Conservation (phyloP, 2,888 invertebrate genomes). For the Andrena hattorfiana region DNA sequence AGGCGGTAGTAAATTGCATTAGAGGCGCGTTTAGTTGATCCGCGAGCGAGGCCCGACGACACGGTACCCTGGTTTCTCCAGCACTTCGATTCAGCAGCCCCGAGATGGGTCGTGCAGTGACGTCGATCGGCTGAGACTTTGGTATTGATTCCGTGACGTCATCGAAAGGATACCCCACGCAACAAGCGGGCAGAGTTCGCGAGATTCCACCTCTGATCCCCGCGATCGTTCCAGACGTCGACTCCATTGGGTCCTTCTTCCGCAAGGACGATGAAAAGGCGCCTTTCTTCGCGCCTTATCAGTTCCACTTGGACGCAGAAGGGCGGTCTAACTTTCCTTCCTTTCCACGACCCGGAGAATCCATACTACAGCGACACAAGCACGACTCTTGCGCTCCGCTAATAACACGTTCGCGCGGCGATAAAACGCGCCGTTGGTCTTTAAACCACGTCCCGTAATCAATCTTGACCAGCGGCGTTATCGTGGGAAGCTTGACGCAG, state of each 20-base stretch:
- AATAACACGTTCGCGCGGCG: too few relatives aligned
- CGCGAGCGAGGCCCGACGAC: conserved; percentile 7
- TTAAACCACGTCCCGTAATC: background rate
- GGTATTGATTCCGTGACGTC: conserved; percentile 73
- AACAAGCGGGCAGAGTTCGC: conserved; percentile 25
- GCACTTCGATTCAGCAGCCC: conserved; percentile 4
- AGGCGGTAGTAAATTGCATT: conserved; percentile 31
- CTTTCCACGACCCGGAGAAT: too few relatives aligned
- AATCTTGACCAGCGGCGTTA: background rate
- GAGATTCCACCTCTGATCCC: conserved; percentile 3
- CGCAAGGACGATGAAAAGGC: background rate
- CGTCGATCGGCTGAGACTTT: conserved; percentile 53
- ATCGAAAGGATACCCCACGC: conserved; percentile 45
- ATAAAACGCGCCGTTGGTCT: too few relatives aligned
- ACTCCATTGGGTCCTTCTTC: background rate
- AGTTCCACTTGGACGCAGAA: too few relatives aligned
- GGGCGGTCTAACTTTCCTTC: too few relatives aligned
- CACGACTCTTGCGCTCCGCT: too few relatives aligned
- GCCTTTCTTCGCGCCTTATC: too few relatives aligned
- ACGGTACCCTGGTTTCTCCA: conserved; percentile 49
- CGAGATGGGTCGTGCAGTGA: conserved; percentile 50
- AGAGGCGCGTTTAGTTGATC: conserved; percentile 16
- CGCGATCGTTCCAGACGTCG: background rate
- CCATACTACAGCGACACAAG: too few relatives aligned
- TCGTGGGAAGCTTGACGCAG: background rate